Evolutionary conservation across 1,140 invertebrate genomes (phyloP).

Genomic region (Dysdera silvatica): DNA sequence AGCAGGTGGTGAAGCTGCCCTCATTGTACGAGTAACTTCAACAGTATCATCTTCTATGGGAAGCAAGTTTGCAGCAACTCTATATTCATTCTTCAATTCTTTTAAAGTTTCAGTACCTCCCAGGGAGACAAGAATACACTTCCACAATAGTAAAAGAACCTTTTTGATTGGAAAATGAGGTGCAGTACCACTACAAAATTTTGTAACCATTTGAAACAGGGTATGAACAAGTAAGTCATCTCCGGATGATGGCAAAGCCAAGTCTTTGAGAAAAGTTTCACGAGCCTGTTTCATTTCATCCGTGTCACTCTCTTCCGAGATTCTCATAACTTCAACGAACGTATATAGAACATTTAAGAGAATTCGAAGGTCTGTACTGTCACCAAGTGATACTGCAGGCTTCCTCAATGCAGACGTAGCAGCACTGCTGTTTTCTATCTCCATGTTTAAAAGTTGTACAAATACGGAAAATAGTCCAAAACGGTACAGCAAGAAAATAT

Average conservation of each 20-base stretch:
- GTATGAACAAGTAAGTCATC: slow-evolving; percentile 82
- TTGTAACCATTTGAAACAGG: slow-evolving; percentile 84
- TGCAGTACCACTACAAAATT: slow-evolving; percentile 85
- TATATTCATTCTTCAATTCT: slow-evolving; percentile 62
- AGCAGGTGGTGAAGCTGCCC: slow-evolving; percentile 87
- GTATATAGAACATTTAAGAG: slow-evolving; percentile 89
- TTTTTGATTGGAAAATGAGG: slow-evolving; percentile 98
- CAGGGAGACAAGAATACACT: slow-evolving; percentile 78
- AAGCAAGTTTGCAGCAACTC: slow-evolving; percentile 61
- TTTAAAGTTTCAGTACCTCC: slow-evolving; percentile 77
- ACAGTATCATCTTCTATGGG: slow-evolving; percentile 82
- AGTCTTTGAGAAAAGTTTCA: slow-evolving; percentile 38
- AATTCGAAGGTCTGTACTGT: slow-evolving; percentile 82
- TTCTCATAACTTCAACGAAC: slow-evolving; percentile 77
- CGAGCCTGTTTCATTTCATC: slow-evolving; percentile 62
- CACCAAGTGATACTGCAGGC: slow-evolving; percentile 77
- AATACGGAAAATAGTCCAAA: slow-evolving; percentile 80
- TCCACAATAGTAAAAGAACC: slow-evolving; percentile 91
- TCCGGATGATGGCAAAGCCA: slow-evolving; percentile 44
- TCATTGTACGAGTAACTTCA: slow-evolving; percentile 83
- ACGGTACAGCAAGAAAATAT: slow-evolving; percentile 80
- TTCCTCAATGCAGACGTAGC: slow-evolving; percentile 69
- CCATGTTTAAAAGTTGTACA: slow-evolving; percentile 84
- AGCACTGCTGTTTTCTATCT: slow-evolving; percentile 75
- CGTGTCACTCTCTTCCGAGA: slow-evolving; percentile 53